Percentiles rank a stretch among this genome's conserved stretches.
Evolutionary conservation across 2,113 vertebrate genomes (phyloP).

Genomic region (Chaetura pelagica): DNA sequence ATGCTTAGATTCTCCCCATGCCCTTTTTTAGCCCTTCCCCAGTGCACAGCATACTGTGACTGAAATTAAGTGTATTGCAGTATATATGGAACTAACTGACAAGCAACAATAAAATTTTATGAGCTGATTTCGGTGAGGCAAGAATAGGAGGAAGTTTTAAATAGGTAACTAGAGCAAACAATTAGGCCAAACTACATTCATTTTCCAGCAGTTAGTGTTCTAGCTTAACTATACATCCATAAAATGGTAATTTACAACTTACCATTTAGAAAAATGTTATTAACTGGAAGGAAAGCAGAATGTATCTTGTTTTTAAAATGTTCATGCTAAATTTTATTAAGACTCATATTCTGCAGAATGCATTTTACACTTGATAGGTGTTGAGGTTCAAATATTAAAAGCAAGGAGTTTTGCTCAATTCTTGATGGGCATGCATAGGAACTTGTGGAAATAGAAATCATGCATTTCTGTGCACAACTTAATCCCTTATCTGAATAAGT

Average conservation of each 20-base stretch:
- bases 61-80: neutral
- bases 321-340: neutral
- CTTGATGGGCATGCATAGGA: neutral
- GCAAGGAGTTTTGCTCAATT: neutral
- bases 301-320: neutral
- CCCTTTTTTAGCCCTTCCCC: neutral
- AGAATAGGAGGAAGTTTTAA: neutral
- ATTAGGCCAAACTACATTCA: neutral
- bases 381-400: neutral
- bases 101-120: neutral
- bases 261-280: neutral
- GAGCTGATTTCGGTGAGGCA: neutral
- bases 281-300: neutral
- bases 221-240: neutral
- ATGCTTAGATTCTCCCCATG: neutral
- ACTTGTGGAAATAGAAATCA: neutral
- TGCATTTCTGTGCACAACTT: neutral
- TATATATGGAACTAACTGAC: neutral
- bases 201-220: neutral
- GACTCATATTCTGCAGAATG: neutral
- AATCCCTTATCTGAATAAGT: neutral
- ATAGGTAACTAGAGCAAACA: neutral
- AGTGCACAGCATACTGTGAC: neutral
- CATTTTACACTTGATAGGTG: neutral
- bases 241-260: neutral